Evolutionary conservation across 1,140 invertebrate genomes (phyloP).

Genomic region (Drosophila arizonae): DNA sequence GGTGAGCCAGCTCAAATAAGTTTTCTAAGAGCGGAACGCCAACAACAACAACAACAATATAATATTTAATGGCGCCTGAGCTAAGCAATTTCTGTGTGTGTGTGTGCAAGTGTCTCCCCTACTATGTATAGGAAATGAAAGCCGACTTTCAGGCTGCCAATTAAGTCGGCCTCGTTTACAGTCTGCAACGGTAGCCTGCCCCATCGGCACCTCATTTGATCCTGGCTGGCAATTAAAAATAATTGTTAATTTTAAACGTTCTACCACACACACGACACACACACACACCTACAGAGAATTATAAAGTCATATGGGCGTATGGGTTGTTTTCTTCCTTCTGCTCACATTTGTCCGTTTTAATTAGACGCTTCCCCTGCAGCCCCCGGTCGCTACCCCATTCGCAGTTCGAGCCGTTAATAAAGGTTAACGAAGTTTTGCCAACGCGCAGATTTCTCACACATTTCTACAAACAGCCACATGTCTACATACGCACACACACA

Average conservation of each 20-base stretch:
- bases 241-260: slow-evolving; percentile 67
- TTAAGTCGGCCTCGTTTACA: slow-evolving; percentile 46
- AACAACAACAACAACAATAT: slow-evolving; percentile 22
- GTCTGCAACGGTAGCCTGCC: slow-evolving; percentile 1
- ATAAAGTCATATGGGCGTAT: slow-evolving; percentile 48
- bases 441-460: slow-evolving; percentile 75
- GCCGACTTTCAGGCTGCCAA: slow-evolving; percentile 48
- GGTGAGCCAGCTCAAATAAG: not conserved
- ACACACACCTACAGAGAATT: slow-evolving; percentile 37
- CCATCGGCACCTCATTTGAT: slow-evolving; percentile 57
- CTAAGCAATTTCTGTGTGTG: slow-evolving; percentile 23
- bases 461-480: slow-evolving; percentile 39
- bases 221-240: slow-evolving; percentile 67
- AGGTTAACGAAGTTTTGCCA: slow-evolving; percentile 76
- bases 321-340: slow-evolving; percentile 4
- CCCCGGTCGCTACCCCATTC: not conserved
- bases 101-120: not conserved
- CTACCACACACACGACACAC: slow-evolving; percentile 27
- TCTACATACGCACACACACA: slow-evolving; percentile 7
- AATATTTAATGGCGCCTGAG: slow-evolving; percentile 36
- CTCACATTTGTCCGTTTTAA: slow-evolving; percentile 67
- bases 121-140: slow-evolving; percentile 20
- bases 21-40: not conserved
- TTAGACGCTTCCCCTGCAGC: slow-evolving; percentile 51
- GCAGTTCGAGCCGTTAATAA: slow-evolving; percentile 67